Base-by-base conservation (phyloP, 2,797 vertebrate species). In the Sphaeramia orbicularis region DNA sequence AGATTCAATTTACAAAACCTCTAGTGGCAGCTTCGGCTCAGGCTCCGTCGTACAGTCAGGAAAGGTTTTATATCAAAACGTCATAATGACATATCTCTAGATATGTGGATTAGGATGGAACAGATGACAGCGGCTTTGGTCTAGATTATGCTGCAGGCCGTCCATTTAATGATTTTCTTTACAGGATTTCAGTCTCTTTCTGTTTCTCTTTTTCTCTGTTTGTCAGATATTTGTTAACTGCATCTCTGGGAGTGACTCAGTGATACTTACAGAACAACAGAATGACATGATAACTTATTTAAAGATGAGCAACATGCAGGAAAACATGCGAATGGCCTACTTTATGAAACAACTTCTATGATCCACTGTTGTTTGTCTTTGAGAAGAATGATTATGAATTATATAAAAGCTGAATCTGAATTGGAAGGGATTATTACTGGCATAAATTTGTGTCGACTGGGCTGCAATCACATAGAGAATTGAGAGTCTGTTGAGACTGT, bases 111-210 rank as follows among this genome's bases (percentile, higher is more conserved):
- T 87, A 89, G 70, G 76, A 74, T 18, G 64, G 71, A 89, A 67
- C 86, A 85, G 81, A 88, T 85, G 88, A 90, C 64, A 56, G 55
- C 27, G 43, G 84, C 70, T 90, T 81, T 86, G 80, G 78, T 78
- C 82, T 53, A 74, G 86, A 90, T 91, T 86, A 84, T 65, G 81
- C 45, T 8, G 48, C 65, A 15, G 42, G 57, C 6, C 57, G 45
- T 77, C 78, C 80, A 85, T 89, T 89, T 84, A 84, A 86, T 80
- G 71, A 89, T 82, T 89, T 83, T 82, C 67, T 50, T 83, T 50
- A 55, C 62, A 71, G 69, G 60, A 76, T 80, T 77, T 86, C 55
- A 35, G 10, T 49, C 6, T 53, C 15, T 60, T 32, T 53, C 13
- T 41, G 14, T 49, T 8, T 53, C n/a, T 59, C 38, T 53, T 11